A percentile compares a stretch with the other conserved stretches of the same genome.
These are phyloP conservation scores for Mormyrops boulengeri DNA, from an alignment of 2,797 vertebrate species.

Conservation along the genomic window DNA sequence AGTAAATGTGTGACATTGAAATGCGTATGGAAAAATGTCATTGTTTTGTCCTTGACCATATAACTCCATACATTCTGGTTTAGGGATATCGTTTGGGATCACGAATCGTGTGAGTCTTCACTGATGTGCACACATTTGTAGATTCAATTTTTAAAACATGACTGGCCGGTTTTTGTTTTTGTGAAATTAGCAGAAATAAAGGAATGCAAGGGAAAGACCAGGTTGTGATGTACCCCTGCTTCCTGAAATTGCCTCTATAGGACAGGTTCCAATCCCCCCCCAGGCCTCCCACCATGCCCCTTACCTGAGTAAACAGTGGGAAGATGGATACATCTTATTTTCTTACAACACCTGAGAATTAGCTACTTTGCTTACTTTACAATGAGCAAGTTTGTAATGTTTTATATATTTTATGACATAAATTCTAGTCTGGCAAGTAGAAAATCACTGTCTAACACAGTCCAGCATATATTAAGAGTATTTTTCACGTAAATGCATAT, in stretches of 20 bases:
- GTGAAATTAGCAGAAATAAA: background rate
- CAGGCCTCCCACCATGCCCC: background rate
- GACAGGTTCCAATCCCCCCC: background rate
- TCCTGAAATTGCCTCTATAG: background rate
- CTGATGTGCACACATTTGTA: background rate
- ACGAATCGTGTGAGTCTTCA: background rate
- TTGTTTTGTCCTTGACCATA: background rate
- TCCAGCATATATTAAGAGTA: background rate
- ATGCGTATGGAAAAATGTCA: background rate
- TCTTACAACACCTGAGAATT: background rate
- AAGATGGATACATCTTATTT: background rate
- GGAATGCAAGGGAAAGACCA: background rate
- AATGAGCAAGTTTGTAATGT: background rate
- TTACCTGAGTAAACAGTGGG: background rate
- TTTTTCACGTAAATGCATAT: background rate
- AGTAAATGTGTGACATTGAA: background rate
- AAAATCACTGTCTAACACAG: background rate
- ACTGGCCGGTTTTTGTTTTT: background rate
- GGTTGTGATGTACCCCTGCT: background rate
- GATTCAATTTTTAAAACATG: background rate
- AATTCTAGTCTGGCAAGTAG: background rate
- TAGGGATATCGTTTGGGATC: background rate
- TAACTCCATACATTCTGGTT: background rate
- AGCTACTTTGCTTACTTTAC: background rate
- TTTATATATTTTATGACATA: background rate